Conservation (phyloP, 2,797 vertebrate species). For the Sebastes trivittatus region DNA sequence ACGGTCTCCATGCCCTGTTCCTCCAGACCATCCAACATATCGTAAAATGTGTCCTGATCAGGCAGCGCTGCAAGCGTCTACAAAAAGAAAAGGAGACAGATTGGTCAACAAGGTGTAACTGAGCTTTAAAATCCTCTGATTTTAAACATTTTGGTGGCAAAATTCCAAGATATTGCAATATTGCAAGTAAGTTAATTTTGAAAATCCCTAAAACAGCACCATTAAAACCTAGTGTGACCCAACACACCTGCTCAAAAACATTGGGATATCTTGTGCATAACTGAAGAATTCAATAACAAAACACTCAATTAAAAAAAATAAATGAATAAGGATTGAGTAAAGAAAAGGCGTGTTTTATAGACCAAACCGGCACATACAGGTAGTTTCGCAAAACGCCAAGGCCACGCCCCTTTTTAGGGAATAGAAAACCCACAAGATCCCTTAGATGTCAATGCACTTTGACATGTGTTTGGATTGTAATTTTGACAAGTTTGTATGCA, state of each 20-base stretch:
- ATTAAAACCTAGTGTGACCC: not conserved
- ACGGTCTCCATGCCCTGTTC: constrained; percentile 92
- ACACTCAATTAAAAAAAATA: not conserved
- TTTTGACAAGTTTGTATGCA: not conserved
- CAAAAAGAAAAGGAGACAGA: not conserved
- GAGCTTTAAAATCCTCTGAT: not conserved
- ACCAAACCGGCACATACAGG: not conserved
- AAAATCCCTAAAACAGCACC: not conserved
- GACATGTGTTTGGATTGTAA: not conserved
- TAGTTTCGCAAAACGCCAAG: not conserved
- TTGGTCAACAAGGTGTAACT: not conserved
- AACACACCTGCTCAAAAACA: not conserved
- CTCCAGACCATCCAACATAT: constrained; percentile 93
- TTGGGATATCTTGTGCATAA: not conserved
- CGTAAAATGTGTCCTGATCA: constrained; percentile 96
- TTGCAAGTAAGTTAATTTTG: not conserved
- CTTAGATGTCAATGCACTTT: not conserved
- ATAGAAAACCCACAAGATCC: not conserved
- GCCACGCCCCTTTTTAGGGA: not conserved
- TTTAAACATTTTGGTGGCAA: not conserved
- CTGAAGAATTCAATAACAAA: not conserved
- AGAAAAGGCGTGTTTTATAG: not conserved
- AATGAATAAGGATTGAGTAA: not conserved
- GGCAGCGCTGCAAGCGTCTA: constrained; percentile 91
- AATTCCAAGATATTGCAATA: not conserved